Evolutionary conservation across 2,888 invertebrate genomes (phyloP), one percentile per base, ranked within the genome.

Genomic region (Noctuana brunneofusca): DNA sequence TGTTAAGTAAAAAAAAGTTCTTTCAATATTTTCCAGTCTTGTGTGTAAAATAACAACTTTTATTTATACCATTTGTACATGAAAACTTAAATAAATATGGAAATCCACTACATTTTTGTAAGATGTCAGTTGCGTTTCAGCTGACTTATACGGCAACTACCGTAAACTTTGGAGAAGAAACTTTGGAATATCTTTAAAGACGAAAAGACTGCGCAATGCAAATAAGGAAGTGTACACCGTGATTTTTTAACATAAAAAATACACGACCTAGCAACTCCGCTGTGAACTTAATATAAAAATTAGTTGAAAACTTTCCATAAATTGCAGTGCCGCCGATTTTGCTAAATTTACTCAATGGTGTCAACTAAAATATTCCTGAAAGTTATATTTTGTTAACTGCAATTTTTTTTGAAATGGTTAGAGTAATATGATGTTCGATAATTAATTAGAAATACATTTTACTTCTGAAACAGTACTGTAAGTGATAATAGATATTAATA

Each of bases 101-200:
- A 24, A 24, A n/a, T 14, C 1, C 16, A 12, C 48, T 48, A 35
- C 35, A 35, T 54, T 54, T 41, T 46, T 32, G 46, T 46, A 49
- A 66, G 58, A 63, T 35, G 49, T 58, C 35, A 32, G 59, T 54
- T 32, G 14, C 73, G 74, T 73, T 76, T 79, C 79, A 79, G 80
- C 80, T 78, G 79, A 83, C 81, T 84, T 78, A 73, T 52, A 71
- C 77, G 74, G 80, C 80, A 85, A 86, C 86, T 84, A 81, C 81
- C 81, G 81, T 82, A 80, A 86, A 86, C 79, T 86, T 84, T 78
- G 76, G 78, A 78, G 75, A 80, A 80, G 76, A 83, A 84, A 82
- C 83, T 84, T 81, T 69, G 71, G 79, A 85, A 84, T 85, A 83
- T 86, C 86, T 76, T 75, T 71, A 72, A 68, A 77, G 75, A 76